A percentile compares a stretch with the other conserved stretches of the same genome.
These are phyloP conservation scores for Babyrousa celebensis DNA, from an alignment of 2,797 vertebrate species.

Conservation along the genomic window DNA sequence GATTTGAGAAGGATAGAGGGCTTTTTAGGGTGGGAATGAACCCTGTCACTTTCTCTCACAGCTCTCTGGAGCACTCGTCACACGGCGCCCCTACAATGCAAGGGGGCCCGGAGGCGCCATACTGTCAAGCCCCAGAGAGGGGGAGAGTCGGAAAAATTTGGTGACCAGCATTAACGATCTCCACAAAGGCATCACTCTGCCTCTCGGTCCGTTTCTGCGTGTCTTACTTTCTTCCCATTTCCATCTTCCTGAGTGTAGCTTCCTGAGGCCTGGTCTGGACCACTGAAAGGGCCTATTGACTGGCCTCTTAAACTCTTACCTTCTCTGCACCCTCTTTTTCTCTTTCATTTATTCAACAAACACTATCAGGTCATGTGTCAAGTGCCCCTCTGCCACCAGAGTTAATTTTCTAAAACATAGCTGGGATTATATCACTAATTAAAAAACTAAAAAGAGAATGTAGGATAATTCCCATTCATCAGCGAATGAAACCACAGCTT, in stretches of 20 bases:
- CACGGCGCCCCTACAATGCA: not conserved
- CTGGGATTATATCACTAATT: not conserved
- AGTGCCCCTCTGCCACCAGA: not conserved
- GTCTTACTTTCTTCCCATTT: not conserved
- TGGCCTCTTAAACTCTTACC: slow-evolving; percentile 29
- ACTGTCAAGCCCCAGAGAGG: not conserved
- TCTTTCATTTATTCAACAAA: slow-evolving; percentile 42
- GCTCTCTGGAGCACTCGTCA: not conserved
- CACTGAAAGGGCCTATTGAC: not conserved
- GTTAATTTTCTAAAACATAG: slow-evolving; percentile 38
- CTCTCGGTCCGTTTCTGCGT: not conserved
- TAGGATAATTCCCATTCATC: not conserved
- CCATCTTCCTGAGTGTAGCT: slow-evolving; percentile 27
- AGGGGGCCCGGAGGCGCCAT: not conserved
- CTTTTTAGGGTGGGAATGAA: not conserved
- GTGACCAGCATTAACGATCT: not conserved
- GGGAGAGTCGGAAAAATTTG: not conserved
- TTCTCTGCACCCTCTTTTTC: not conserved
- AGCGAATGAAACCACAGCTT: not conserved
- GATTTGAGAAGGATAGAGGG: not conserved
- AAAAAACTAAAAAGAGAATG: not conserved
- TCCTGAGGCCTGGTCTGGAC: not conserved
- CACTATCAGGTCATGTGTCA: not conserved
- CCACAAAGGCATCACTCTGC: not conserved
- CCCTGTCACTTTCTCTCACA: not conserved